phyloP scores from a whole-genome alignment of 2,888 invertebrate genomes.

The Polyommatus iphigenia region DNA sequence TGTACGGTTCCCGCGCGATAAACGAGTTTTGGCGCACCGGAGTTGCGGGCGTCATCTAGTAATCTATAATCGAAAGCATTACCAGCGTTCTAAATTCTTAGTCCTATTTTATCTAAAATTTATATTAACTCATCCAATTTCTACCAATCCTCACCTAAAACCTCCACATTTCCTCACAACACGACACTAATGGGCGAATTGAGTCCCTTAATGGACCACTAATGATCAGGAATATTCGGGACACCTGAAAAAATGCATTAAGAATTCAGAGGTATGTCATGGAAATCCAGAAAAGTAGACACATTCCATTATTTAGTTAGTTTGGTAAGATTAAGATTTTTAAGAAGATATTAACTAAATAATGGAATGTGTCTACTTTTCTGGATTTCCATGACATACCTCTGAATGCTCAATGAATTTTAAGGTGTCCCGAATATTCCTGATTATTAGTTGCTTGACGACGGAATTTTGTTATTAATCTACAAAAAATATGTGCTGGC shows the following conservation, averaged over 20 bases:
- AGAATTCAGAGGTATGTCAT: neutral
- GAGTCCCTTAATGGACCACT: neutral
- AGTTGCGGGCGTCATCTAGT: too few species aligned
- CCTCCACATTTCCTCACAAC: neutral
- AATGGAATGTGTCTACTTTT: neutral
- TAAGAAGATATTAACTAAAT: too few species aligned
- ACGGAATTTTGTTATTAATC: too few species aligned
- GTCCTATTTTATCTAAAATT: neutral
- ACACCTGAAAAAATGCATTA: slow-evolving; percentile 8
- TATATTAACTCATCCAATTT: neutral
- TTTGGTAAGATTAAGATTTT: too few species aligned
- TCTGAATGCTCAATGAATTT: slow-evolving; percentile 2
- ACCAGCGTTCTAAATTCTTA: too few species aligned
- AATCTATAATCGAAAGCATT: too few species aligned
- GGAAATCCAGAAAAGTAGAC: neutral
- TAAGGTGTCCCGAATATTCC: neutral
- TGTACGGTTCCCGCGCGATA: too few species aligned
- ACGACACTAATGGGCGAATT: neutral
- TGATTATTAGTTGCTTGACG: neutral
- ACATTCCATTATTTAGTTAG: neutral
- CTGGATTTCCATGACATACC: neutral
- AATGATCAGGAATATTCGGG: slow-evolving; percentile 4
- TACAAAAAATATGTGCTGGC: too few species aligned
- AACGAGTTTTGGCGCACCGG: too few species aligned
- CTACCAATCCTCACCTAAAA: neutral